Conservation (phyloP, 2,888 invertebrate genomes). For the Morinoia aosen region DNA sequence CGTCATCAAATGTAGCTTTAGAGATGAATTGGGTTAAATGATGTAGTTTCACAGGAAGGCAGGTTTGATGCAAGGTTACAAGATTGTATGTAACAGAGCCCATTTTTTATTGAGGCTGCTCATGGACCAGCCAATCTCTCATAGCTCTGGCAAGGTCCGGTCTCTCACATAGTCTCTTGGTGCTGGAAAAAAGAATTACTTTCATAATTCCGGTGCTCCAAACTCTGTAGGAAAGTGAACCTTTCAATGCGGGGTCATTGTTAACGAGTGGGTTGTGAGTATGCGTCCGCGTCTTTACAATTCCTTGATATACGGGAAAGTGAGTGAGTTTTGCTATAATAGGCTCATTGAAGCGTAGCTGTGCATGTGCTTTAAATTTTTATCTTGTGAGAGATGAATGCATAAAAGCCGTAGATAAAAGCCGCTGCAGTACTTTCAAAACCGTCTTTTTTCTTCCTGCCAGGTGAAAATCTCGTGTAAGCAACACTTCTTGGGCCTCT, state of each 20-base stretch:
- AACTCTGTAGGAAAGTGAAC: too few relatives aligned
- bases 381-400: not conserved
- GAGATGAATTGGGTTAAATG: too few relatives aligned
- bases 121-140: too few relatives aligned
- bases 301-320: not conserved
- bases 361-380: not conserved
- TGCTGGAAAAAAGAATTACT: not conserved
- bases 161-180: not conserved
- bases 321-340: not conserved
- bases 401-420: not conserved
- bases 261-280: not conserved
- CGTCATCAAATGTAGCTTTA: too few relatives aligned
- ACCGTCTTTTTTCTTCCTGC: not conserved
- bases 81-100: too few relatives aligned
- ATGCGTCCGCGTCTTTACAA: not conserved
- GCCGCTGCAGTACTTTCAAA: not conserved
- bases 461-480: constrained; percentile 6
- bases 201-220: too few relatives aligned
- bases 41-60: too few relatives aligned
- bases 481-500: not conserved
- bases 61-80: too few relatives aligned
- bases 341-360: not conserved
- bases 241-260: not conserved
- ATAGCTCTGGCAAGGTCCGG: not conserved
- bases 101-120: too few relatives aligned